phyloP scores from a whole-genome alignment of 2,797 vertebrate genomes.

The Chiloscyllium punctatum region DNA sequence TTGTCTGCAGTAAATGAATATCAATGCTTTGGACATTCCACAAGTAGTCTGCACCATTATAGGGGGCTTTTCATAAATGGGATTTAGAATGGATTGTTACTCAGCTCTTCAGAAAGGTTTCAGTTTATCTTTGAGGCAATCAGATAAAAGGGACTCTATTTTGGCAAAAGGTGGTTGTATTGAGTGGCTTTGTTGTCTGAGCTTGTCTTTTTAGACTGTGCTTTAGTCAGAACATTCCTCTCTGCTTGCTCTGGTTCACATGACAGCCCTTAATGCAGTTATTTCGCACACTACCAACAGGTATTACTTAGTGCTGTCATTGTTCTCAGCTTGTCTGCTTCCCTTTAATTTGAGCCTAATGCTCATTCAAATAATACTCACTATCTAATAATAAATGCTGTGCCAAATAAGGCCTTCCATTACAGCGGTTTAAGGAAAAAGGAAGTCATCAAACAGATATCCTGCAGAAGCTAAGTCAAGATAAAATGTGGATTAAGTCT shows the following conservation, averaged over 20 bases:
- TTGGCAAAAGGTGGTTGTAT: constrained; percentile 34
- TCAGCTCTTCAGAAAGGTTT: constrained; percentile 30
- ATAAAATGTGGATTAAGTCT: neutral
- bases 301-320: constrained; percentile 19
- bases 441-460: neutral
- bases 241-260: constrained; percentile 17
- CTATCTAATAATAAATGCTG: neutral
- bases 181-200: constrained; percentile 36
- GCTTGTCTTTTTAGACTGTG: constrained; percentile 29
- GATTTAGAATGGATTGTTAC: constrained; percentile 31
- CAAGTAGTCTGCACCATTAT: constrained; percentile 17
- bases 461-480: neutral
- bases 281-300: neutral
- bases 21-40: constrained; percentile 29
- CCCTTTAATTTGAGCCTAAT: neutral
- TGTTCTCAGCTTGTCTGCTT: neutral
- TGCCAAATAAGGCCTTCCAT: neutral
- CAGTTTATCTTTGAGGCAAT: constrained; percentile 6
- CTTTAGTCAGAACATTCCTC: constrained; percentile 14
- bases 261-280: constrained; percentile 5
- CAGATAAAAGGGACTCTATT: constrained; percentile 15
- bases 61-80: constrained; percentile 37
- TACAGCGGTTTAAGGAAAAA: neutral
- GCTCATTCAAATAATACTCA: neutral
- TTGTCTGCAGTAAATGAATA: constrained; percentile 30